Evolutionary conservation across 23 tunicate species (phyloP), one percentile per base, ranked within the genome.

Genomic region (Corella eumyota): DNA sequence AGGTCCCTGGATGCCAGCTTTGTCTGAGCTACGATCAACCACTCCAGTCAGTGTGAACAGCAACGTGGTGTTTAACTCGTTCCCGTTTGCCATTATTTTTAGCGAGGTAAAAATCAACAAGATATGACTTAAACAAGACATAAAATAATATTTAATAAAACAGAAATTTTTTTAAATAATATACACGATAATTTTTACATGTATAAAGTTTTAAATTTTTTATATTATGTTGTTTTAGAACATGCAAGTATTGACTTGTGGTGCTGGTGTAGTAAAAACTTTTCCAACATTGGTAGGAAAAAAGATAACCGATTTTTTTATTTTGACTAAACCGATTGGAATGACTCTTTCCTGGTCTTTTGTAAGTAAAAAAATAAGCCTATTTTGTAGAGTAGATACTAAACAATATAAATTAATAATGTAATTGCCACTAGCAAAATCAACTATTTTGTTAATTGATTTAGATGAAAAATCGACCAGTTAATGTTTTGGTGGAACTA

Each of bases 401-500:
- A n/a, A n/a, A n/a, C n/a, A n/a, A n/a, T n/a, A n/a, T n/a, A n/a
- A n/a, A n/a, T n/a, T n/a, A n/a, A n/a, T n/a, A n/a, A n/a, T n/a
- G n/a, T n/a, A n/a, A n/a, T n/a, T n/a, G n/a, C n/a, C n/a, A n/a
- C n/a, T n/a, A n/a, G n/a, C n/a, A n/a, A n/a, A n/a, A n/a, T n/a
- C n/a, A n/a, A n/a, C n/a, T n/a, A n/a, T n/a, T n/a, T n/a, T n/a
- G n/a, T n/a, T n/a, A n/a, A n/a, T n/a, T n/a, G n/a, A 4, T 58
- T 58, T 25, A 66, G 71, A 66, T 66, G 71, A 66, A 50, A 27
- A 66, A 66, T 27, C 71, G 71, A 25, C 71, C 71, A 7, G 56
- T 50, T 3, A 66, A 62, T 1, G 67, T 62, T 35, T 30, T 62
- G 50, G 67, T 62, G 11, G 67, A 62, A 30, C 36, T 62, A 50